Evolutionary conservation across 2,113 vertebrate genomes (phyloP).

Genomic region (Forbesichthys papilliferus): DNA sequence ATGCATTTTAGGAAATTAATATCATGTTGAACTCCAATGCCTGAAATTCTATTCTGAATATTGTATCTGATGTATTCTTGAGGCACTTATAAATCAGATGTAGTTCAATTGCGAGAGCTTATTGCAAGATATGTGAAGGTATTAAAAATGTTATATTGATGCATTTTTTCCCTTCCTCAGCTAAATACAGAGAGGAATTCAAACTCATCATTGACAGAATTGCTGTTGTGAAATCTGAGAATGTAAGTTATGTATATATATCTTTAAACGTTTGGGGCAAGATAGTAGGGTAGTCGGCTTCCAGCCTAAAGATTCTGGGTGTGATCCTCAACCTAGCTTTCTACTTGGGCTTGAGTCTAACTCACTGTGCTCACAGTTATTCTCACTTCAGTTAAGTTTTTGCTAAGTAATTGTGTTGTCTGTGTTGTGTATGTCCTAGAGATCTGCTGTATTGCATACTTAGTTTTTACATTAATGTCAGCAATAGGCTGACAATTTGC

Average conservation of each 20-base stretch:
- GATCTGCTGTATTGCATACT: no score
- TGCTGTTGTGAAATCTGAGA: conserved; percentile 80
- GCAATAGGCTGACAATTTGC: no score
- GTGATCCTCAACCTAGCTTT: no score
- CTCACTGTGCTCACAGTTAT: no score
- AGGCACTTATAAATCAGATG: no score
- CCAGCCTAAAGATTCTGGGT: neutral
- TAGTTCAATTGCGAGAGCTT: neutral
- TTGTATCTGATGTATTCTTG: no score
- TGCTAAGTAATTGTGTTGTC: no score
- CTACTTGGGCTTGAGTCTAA: no score
- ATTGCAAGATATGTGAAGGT: neutral
- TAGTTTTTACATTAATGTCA: no score
- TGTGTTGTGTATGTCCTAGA: no score
- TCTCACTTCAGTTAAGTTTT: no score
- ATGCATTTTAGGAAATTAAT: neutral
- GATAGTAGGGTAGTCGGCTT: neutral
- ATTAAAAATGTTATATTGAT: conserved; percentile 15
- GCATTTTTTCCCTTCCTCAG: conserved; percentile 52
- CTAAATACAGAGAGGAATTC: conserved; percentile 83
- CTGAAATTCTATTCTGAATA: neutral
- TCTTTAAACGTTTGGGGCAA: conserved; percentile 45
- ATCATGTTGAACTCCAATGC: neutral
- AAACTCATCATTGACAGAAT: conserved; percentile 78
- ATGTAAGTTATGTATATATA: conserved; percentile 67